Evolutionary conservation across 2,888 invertebrate species (phyloP).

Genomic region (Melolontha melolontha): DNA sequence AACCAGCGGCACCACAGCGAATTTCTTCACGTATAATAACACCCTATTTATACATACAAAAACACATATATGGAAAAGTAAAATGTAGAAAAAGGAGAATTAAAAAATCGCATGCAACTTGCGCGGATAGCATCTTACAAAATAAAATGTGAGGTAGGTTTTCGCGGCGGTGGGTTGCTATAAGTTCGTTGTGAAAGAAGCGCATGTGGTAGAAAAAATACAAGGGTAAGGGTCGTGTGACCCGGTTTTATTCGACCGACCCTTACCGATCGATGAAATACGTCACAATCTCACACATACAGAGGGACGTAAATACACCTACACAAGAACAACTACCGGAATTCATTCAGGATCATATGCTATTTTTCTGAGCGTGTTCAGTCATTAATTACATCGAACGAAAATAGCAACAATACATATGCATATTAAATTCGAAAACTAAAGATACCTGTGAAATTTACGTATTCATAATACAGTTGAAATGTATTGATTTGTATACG

Average conservation of each 20-base stretch:
- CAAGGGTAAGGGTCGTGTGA: conserved; percentile 55
- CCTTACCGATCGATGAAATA: conserved; percentile 58
- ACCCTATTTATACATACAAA: neutral
- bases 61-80: conserved; percentile 15
- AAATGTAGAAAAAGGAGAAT: conserved; percentile 39
- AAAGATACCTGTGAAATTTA: too few species aligned
- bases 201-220: conserved; percentile 30
- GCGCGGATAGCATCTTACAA: conserved; percentile 52
- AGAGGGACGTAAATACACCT: conserved; percentile 13
- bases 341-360: conserved; percentile 43
- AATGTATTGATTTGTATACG: too few species aligned
- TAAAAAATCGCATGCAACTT: conserved; percentile 40
- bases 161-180: conserved; percentile 42
- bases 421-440: too few species aligned
- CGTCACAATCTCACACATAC: conserved; percentile 50
- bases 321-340: conserved; percentile 46
- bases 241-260: conserved; percentile 56
- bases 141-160: conserved; percentile 58
- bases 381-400: too few species aligned
- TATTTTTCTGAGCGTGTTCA: too few species aligned
- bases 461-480: too few species aligned
- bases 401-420: too few species aligned
- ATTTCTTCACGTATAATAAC: conserved; percentile 9
- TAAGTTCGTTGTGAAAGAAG: conserved; percentile 41
- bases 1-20: conserved; percentile 4